A percentile compares a stretch with the other conserved stretches of the same genome.
These are phyloP conservation scores for Hemicordylus capensis DNA, from an alignment of 2,113 vertebrate genomes.

Conservation along the genomic window DNA sequence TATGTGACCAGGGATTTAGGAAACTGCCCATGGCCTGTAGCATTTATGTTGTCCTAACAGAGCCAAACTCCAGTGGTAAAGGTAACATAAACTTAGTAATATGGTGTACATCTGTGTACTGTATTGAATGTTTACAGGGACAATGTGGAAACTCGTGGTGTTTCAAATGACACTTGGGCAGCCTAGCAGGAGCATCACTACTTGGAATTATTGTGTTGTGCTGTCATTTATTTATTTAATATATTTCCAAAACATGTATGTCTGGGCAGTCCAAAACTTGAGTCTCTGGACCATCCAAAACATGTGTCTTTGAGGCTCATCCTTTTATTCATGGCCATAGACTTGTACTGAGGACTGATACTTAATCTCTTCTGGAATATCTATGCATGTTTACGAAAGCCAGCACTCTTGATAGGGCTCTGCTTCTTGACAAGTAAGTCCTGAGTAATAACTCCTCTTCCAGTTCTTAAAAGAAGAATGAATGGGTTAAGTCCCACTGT, in stretches of 20 bases:
- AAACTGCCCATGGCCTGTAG: neutral
- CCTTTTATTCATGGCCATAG: neutral
- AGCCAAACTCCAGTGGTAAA: neutral
- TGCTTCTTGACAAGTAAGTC: neutral
- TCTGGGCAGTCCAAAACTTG: too few relatives aligned
- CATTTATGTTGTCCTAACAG: neutral
- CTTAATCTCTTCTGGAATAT: neutral
- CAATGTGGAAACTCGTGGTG: neutral
- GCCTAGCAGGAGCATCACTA: neutral
- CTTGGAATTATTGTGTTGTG: neutral
- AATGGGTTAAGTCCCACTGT: slow-evolving; percentile 49
- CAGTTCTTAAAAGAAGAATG: neutral
- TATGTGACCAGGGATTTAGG: neutral
- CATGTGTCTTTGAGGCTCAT: neutral
- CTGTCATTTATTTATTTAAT: too few relatives aligned
- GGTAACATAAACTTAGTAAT: neutral
- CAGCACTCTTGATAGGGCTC: neutral
- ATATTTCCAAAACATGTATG: too few relatives aligned
- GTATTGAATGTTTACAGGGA: neutral
- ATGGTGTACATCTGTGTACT: neutral
- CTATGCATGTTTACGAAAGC: neutral
- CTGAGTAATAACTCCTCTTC: neutral
- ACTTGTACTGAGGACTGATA: neutral
- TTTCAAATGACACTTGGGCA: neutral
- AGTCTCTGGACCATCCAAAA: too few relatives aligned